Base-by-base conservation (phyloP, 2,888 invertebrate species). In the Meiosimyza decipiens region DNA sequence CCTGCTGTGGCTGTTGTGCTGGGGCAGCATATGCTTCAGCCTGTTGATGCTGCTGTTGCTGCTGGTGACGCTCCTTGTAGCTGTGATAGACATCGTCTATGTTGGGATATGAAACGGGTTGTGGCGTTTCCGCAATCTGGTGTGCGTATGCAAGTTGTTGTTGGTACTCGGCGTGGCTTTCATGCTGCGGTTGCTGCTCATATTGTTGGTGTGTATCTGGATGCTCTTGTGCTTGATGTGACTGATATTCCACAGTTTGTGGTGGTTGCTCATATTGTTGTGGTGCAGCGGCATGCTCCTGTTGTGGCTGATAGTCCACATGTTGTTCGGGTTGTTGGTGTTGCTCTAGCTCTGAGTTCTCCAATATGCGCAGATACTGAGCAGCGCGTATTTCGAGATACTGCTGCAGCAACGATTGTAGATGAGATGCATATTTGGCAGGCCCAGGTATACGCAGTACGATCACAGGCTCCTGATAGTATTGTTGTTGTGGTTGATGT, bases 361-460 rank as follows among this genome's bases (percentile, higher is more conserved):
- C 84, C 13, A 87, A 75, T 66, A 85, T 79, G 11, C 81, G 84
- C 13, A 87, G 75, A 72, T 86, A 87, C 74, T 87, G 86, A 0
- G 85, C 82, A 5, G 87, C 87, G 4, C 87, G 83, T 62, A 87
- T 82, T 78, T 87, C 87, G 12, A 87, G 76, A 73, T 87, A 87
- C 68, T 85, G 86, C 72, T 87, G 87, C 7, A 87, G 78, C 18
- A 87, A 78, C 3, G 81, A 78, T 75, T 87, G 87, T 74, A 87
- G 78, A 75, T 87, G 87, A 0, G 85, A 77, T 3, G 87, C 87
- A 71, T 87, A 87, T 71, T 87, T 87, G 13, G 83, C 80, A 4
- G 87, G 87, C 0, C 87, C 87, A 0, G 87, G 87, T 68, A 87
- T 85, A 7, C 85, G 82, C 12, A 87, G 75, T 0, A 87, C 84